phyloP scores from a whole-genome alignment of 23 tunicate genomes.

The Corella eumyota region DNA sequence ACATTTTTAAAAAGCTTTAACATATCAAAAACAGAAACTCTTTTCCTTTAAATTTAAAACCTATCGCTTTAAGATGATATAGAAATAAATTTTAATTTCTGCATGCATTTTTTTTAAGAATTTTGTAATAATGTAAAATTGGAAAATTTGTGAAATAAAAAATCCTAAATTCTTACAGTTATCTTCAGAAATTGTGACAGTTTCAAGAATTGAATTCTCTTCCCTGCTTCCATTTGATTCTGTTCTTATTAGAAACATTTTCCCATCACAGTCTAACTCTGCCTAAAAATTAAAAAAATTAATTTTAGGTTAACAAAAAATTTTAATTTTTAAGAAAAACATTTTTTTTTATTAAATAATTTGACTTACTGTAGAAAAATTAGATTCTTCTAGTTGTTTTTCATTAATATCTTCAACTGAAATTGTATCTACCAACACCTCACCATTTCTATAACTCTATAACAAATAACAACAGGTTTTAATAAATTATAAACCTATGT shows the following conservation, averaged over 20 bases:
- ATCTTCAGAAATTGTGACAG: slow-evolving; percentile 4
- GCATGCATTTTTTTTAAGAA: too few species aligned
- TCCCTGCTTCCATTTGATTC: slow-evolving; percentile 31
- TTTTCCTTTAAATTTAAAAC: too few species aligned
- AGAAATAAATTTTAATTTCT: too few species aligned
- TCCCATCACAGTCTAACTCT: slow-evolving; percentile 24
- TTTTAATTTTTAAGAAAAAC: too few species aligned
- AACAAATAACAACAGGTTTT: too few species aligned
- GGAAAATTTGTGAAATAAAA: background rate
- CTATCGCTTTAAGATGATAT: too few species aligned
- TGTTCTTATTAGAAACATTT: slow-evolving; percentile 19
- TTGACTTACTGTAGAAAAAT: slow-evolving; percentile 3
- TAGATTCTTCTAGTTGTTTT: background rate
- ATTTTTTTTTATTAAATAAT: background rate
- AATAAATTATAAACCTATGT: too few species aligned
- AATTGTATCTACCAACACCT: slow-evolving; percentile 4
- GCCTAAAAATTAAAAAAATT: slow-evolving; percentile 3
- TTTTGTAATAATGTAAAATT: background rate
- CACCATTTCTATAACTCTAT: slow-evolving; percentile 9
- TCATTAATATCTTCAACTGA: background rate
- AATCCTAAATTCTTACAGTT: background rate
- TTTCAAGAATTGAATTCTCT: slow-evolving; percentile 1
- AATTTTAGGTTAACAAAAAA: too few species aligned
- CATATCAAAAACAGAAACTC: too few species aligned
- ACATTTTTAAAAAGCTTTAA: too few species aligned